Base-by-base conservation (phyloP, 2,888 invertebrate genomes). In the Limnephilus rhombicus region DNA sequence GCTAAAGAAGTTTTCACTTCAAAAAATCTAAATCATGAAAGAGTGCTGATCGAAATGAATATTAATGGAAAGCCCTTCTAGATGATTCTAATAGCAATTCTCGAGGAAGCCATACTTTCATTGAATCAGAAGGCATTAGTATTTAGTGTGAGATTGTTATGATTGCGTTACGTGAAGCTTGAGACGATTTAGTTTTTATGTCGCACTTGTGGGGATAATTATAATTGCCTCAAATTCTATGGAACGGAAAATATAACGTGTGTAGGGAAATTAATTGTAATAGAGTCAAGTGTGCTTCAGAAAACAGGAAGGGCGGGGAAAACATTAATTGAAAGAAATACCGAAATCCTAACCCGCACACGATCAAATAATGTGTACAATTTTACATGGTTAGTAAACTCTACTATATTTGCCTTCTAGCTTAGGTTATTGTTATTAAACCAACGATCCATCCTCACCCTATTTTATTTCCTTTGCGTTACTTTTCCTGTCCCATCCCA, bases 61-160 rank as follows among this genome's bases (percentile, higher is more conserved):
- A 68, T 18, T 3, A 18, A 18, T 49, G 24, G 68, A 68, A 24
- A 24, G 68, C 68, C 68, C 9, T 24, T 68, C 68, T 68, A 68
- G 68, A n/a, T 9, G 9, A 68, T 7, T 68, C n/a, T 68, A 68
- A 24, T n/a, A 7, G 18, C 68, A 9, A n/a, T 37, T 18, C n/a
- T 9, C 88, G 80, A 88, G 88, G 88, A 86, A 86, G 86, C 45
- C 86, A 49, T 49, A 88, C 88, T 88, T 88, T 37, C 88, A 88
- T 37, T 37, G 88, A 88, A 88, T 88, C 88, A 88, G 88, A 88
- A 68, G 88, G 88, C 88, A 88, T 88, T 88, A 88, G 88, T 53
- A 88, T 88, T 88, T 88, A 88, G 88, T 68, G 53, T 29, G 68
- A 53, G 88, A 88, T 88, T 88, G 53, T 88, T 88, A 34, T 31